Percentiles rank a stretch among this genome's conserved stretches.
These are phyloP conservation scores for Passer domesticus DNA, from an alignment of 2,113 vertebrate genomes.

Conservation along the genomic window DNA sequence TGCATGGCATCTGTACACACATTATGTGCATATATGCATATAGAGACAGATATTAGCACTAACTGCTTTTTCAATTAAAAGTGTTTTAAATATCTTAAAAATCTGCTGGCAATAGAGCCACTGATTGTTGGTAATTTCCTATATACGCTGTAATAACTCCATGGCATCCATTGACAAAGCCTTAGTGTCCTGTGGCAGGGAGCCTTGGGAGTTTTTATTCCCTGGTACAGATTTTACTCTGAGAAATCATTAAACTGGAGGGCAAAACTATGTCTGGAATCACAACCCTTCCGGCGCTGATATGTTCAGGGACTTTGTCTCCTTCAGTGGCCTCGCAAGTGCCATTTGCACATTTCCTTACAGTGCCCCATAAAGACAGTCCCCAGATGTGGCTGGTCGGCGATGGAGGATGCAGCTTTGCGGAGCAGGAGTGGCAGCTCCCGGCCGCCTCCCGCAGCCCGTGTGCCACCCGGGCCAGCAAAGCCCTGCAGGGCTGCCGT, in stretches of 20 bases:
- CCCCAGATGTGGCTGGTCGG: neutral
- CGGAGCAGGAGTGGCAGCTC: neutral
- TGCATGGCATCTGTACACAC: neutral
- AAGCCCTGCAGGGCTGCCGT: neutral
- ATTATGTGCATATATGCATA: neutral
- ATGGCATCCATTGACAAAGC: neutral
- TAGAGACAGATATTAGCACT: neutral
- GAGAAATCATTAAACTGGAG: neutral
- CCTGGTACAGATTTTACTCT: neutral
- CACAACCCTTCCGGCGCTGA: neutral
- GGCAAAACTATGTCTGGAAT: neutral
- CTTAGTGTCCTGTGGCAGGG: neutral
- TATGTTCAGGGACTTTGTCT: neutral
- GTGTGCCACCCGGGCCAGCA: rapidly evolving
- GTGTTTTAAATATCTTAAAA: neutral
- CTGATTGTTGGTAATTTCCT: neutral
- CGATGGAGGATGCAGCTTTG: neutral
- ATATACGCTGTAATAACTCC: neutral
- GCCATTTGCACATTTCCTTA: neutral
- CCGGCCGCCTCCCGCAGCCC: rapidly evolving
- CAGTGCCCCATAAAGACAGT: neutral
- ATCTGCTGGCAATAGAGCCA: neutral
- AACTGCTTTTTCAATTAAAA: neutral
- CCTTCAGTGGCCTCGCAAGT: neutral
- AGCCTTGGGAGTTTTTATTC: neutral